Base-by-base conservation (phyloP, 2,888 invertebrate genomes). In the Nineta flava region DNA sequence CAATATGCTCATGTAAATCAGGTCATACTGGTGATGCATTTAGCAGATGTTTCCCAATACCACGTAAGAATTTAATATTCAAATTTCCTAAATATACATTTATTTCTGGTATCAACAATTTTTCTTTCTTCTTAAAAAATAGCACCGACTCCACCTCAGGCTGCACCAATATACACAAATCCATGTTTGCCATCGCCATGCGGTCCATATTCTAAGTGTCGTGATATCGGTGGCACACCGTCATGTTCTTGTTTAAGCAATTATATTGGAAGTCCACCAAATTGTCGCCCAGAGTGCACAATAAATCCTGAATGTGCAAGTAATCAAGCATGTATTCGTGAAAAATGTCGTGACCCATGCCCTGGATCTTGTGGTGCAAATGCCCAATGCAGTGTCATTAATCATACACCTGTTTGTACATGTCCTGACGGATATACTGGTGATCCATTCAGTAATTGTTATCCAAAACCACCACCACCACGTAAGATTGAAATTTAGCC, bases 281-380 rank as follows among this genome's bases (percentile, higher is more conserved):
- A 81, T 59, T 85, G 85, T 62, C 73, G 81, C 21, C 85, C 85
- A 3, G 86, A 86, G 64, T 87, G 87, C 61, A 73, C 75, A 26
- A 75, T 81, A 52, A 82, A 80, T 60, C 73, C 81, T 1, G 83
- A 84, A 61, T 86, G 85, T 62, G 64, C 78, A 5, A 78, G 76
- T 56, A 77, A 79, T 54, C 68, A 74, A 58, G 83, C 84, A 10
- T 85, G 85, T 59, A 78, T 79, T 44, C 79, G 76, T 61, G 76
- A 80, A 59, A 80, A 77, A 61, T 86, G 86, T 64, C 66, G 73
- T 46, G 78, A 86, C 64, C 85, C 86, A 2, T 86, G 87, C 58
- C 80, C 80, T 9, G 83, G 82, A 41, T 76, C 80, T 6, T 87
- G 87, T 62, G 87, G 85, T 13, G 62, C 76, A 50, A 77, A 76